Percentiles rank a stretch among this genome's conserved stretches.
phyloP scores from a whole-genome alignment of 1,140 invertebrate genomes.

The Drosophila funebris region DNA sequence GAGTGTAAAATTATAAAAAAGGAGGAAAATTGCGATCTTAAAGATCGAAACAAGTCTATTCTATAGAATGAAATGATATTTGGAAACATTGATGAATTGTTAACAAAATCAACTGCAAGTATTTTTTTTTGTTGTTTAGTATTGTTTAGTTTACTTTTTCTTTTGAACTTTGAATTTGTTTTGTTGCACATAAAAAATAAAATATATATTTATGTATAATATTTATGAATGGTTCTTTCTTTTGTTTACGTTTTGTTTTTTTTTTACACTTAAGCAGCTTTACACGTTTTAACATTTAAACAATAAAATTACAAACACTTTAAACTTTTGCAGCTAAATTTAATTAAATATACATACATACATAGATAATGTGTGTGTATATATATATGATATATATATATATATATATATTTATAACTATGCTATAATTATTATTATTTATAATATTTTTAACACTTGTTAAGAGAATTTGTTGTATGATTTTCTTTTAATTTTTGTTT shows the following conservation, averaged over 20 bases:
- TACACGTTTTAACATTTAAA: conserved; percentile 53
- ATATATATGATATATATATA: conserved; percentile 22
- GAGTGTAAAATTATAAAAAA: not conserved
- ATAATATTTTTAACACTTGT: conserved; percentile 47
- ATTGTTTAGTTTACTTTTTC: no score
- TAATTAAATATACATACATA: conserved; percentile 57
- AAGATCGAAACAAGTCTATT: not conserved
- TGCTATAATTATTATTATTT: conserved; percentile 44
- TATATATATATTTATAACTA: conserved; percentile 24
- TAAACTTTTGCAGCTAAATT: conserved; percentile 62
- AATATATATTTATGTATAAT: conserved; percentile 11
- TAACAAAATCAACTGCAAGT: conserved; percentile 6
- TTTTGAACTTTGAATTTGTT: not conserved
- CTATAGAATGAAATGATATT: not conserved
- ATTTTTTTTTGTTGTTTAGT: no score
- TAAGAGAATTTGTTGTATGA: conserved; percentile 54
- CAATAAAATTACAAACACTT: conserved; percentile 74
- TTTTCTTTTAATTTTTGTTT: conserved; percentile 45
- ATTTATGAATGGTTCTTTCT: conserved; percentile 19
- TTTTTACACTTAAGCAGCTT: conserved; percentile 50
- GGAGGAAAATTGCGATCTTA: not conserved
- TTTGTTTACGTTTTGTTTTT: not conserved
- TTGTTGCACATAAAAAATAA: conserved; percentile 21
- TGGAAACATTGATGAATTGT: not conserved
- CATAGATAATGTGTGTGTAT: no score